phyloP scores from a whole-genome alignment of 1,140 invertebrate species.

The Temnothorax nylanderi region DNA sequence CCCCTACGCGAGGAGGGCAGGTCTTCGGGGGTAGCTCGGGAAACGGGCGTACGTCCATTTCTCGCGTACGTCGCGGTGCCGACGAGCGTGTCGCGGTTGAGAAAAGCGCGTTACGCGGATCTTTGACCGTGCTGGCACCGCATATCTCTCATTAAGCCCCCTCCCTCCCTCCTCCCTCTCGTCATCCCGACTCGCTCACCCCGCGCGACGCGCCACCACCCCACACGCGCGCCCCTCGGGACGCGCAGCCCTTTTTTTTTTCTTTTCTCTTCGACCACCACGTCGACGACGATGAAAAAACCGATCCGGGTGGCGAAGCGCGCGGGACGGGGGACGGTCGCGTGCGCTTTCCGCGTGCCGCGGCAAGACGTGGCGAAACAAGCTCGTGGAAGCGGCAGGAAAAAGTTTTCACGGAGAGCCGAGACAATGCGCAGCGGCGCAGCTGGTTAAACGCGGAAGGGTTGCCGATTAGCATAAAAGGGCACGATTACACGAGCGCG shows the following conservation, averaged over 20 bases:
- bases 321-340: slow-evolving; percentile 37
- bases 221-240: slow-evolving; percentile 5
- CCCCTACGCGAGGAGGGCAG: slow-evolving; percentile 59
- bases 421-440: slow-evolving; percentile 69
- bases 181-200: background rate
- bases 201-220: background rate
- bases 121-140: slow-evolving; percentile 36
- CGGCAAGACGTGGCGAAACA: slow-evolving; percentile 46
- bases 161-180: background rate
- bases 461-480: slow-evolving; percentile 83
- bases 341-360: slow-evolving; percentile 63
- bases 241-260: slow-evolving; percentile 57
- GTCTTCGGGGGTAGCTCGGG: slow-evolving; percentile 35
- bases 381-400: slow-evolving; percentile 23
- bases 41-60: background rate
- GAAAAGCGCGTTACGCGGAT: slow-evolving; percentile 53
- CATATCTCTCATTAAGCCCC: slow-evolving; percentile 28
- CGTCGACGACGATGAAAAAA: slow-evolving; percentile 54
- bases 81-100: background rate
- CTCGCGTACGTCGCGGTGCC: background rate
- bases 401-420: slow-evolving; percentile 53
- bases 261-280: background rate
- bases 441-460: slow-evolving; percentile 83
- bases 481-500: slow-evolving; percentile 77
- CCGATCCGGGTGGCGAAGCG: slow-evolving; percentile 49